Evolutionary conservation across 2,888 invertebrate genomes (phyloP).

Genomic region (Spatulosminthurus flaviceps): DNA sequence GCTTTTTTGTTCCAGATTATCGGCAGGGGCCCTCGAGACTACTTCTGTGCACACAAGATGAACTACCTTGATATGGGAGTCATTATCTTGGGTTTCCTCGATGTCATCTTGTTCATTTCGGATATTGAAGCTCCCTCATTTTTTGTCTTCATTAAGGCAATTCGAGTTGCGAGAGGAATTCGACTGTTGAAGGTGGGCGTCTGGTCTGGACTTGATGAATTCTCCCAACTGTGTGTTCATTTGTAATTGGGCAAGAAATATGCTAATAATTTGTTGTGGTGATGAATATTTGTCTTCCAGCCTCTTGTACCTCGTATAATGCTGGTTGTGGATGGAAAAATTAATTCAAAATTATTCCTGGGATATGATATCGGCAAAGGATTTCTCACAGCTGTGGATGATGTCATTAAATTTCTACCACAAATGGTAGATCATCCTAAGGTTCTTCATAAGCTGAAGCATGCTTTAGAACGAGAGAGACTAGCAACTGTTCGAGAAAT

Average conservation of each 20-base stretch:
- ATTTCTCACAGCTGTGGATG: conserved; percentile 73
- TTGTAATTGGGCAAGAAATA: too few species aligned
- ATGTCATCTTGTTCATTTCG: background rate
- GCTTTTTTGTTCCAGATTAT: conserved; percentile 50
- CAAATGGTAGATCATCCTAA: conserved; percentile 67
- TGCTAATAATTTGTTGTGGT: background rate
- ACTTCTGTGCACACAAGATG: conserved; percentile 71
- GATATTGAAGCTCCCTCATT: background rate
- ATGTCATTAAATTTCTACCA: conserved; percentile 70
- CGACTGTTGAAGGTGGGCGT: conserved; percentile 66
- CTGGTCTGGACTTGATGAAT: too few species aligned
- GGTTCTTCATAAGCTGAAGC: conserved; percentile 65
- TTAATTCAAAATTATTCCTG: conserved; percentile 71
- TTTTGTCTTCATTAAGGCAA: conserved; percentile 66
- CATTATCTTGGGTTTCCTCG: conserved; percentile 65
- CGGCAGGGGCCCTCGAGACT: conserved; percentile 63
- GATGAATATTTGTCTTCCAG: conserved; percentile 60
- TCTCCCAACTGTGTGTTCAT: too few species aligned
- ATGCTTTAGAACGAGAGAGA: conserved; percentile 64
- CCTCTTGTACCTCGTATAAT: conserved; percentile 69
- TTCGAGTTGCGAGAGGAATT: conserved; percentile 68
- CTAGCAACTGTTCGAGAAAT: conserved; percentile 69
- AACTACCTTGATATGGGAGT: conserved; percentile 71
- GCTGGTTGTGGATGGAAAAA: conserved; percentile 70
- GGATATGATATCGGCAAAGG: conserved; percentile 75